phyloP scores from a whole-genome alignment of 1,140 invertebrate genomes.

The Scaptomyza montana region DNA sequence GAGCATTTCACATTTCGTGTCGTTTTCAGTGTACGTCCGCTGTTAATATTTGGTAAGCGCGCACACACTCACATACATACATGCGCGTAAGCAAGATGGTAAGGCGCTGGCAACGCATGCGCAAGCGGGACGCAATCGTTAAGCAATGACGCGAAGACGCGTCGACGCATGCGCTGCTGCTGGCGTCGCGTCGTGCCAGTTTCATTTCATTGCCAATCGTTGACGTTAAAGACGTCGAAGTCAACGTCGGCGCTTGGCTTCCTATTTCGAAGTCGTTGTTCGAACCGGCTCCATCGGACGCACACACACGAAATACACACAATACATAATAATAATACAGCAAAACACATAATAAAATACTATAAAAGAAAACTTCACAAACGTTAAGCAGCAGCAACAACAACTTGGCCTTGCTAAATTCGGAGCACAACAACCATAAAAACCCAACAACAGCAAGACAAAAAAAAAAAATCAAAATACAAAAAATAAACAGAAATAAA shows the following conservation, averaged over 20 bases:
- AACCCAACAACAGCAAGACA: conserved; percentile 15
- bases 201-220: conserved; percentile 69
- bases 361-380: conserved; percentile 81
- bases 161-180: conserved; percentile 43
- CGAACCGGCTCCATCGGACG: conserved; percentile 61
- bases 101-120: conserved; percentile 23
- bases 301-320: conserved; percentile 17
- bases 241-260: conserved; percentile 48
- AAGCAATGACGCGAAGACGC: conserved; percentile 44
- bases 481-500: conserved; percentile 4
- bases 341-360: conserved; percentile 75
- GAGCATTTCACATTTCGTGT: conserved; percentile 81
- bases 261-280: conserved; percentile 48
- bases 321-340: conserved; percentile 49
- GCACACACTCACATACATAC: conserved; percentile 13
- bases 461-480: neutral
- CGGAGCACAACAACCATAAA: conserved; percentile 73
- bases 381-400: conserved; percentile 34
- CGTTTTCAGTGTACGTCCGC: conserved; percentile 73
- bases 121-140: conserved; percentile 63
- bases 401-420: conserved; percentile 79
- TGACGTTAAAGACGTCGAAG: neutral
- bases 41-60: conserved; percentile 74
- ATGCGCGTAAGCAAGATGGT: conserved; percentile 10
- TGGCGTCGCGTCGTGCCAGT: conserved; percentile 55